phyloP scores from a whole-genome alignment of 2,888 invertebrate genomes.

The Ornithoptera priamus region DNA sequence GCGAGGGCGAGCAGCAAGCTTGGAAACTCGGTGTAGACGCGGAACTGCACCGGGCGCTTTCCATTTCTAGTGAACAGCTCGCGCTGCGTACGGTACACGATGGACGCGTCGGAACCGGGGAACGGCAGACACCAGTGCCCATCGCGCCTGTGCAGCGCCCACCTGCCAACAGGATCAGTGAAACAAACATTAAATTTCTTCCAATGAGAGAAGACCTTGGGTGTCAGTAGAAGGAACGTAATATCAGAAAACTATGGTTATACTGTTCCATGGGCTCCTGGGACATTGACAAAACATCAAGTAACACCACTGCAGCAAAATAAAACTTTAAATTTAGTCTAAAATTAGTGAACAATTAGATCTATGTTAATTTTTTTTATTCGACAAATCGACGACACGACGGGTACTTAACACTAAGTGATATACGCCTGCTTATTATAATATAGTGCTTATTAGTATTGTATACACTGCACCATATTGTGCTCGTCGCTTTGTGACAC shows the following conservation, averaged over 20 bases:
- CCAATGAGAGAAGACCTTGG: too few relatives aligned
- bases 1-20: constrained; percentile 64
- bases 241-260: constrained; percentile 17
- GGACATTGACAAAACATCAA: background rate
- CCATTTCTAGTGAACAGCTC: constrained; percentile 84
- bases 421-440: too few relatives aligned
- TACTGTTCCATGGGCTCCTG: background rate
- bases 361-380: too few relatives aligned
- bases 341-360: too few relatives aligned
- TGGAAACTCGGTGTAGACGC: constrained; percentile 84
- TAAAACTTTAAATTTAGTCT: too few relatives aligned
- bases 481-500: too few relatives aligned
- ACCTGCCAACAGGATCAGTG: constrained; percentile 46
- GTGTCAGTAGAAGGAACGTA: constrained; percentile 14
- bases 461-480: too few relatives aligned
- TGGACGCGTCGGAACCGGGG: constrained; percentile 89
- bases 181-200: too few relatives aligned
- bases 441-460: too few relatives aligned
- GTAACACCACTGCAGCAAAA: too few relatives aligned
- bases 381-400: too few relatives aligned
- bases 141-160: constrained; percentile 65
- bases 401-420: too few relatives aligned
- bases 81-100: constrained; percentile 90
- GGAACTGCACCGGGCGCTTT: constrained; percentile 88
- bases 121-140: constrained; percentile 87